Evolutionary conservation across 2,113 vertebrate genomes (phyloP).

Genomic region (Ictidomys tridecemlineatus): DNA sequence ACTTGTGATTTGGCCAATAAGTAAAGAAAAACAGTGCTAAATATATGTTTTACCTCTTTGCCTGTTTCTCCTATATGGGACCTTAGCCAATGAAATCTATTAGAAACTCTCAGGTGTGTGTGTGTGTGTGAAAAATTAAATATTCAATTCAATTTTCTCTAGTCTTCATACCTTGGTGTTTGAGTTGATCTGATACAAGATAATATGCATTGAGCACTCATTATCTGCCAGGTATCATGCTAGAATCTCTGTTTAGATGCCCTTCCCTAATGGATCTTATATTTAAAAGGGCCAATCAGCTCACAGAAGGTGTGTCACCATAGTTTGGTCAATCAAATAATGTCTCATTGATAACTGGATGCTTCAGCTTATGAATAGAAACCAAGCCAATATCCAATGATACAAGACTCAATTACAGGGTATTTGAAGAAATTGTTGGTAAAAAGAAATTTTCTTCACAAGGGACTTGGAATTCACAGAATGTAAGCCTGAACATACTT

Average conservation of each 20-base stretch:
- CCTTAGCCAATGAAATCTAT: not conserved
- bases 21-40: conserved; percentile 15
- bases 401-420: not conserved
- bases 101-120: not conserved
- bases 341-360: not conserved
- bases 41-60: not conserved
- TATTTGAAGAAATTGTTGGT: not conserved
- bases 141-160: not conserved
- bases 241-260: not conserved
- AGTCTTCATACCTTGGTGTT: not conserved
- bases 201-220: not conserved
- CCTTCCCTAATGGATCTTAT: not conserved
- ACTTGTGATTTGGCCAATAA: conserved; percentile 19
- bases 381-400: not conserved
- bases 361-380: not conserved
- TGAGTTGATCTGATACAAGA: not conserved
- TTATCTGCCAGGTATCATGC: not conserved
- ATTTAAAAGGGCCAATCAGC: not conserved
- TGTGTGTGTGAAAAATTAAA: not conserved
- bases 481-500: not conserved
- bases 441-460: not conserved
- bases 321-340: not conserved
- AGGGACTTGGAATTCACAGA: not conserved
- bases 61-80: not conserved
- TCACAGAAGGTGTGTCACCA: not conserved